Evolutionary conservation across 2,888 invertebrate genomes (phyloP).

Genomic region (Scaptomyza reducta): DNA sequence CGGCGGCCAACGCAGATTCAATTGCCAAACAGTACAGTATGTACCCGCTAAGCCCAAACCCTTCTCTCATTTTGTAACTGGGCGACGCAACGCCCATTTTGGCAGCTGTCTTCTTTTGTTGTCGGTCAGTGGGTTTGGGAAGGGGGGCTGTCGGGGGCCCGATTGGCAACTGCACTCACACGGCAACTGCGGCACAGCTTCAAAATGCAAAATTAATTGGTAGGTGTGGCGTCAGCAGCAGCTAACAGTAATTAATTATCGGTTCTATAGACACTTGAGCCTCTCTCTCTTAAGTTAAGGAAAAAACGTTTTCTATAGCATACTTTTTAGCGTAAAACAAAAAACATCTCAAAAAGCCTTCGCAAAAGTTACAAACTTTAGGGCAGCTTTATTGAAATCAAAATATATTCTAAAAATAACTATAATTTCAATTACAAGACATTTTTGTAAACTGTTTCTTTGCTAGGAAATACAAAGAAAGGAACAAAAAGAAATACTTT

Average conservation of each 20-base stretch:
- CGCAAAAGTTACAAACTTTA: background rate
- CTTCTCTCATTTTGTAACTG: slow-evolving; percentile 45
- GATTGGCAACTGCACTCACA: slow-evolving; percentile 50
- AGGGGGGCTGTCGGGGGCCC: background rate
- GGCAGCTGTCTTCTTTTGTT: slow-evolving; percentile 66
- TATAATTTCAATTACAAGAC: too few relatives aligned
- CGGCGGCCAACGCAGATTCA: slow-evolving; percentile 56
- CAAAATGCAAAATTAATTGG: slow-evolving; percentile 71
- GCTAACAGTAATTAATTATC: slow-evolving; percentile 78
- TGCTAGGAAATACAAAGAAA: too few relatives aligned
- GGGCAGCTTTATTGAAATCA: too few relatives aligned
- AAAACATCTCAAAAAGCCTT: background rate
- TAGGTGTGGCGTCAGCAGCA: slow-evolving; percentile 73
- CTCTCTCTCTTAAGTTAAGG: slow-evolving; percentile 7
- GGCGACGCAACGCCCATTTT: slow-evolving; percentile 76
- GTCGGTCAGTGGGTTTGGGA: background rate
- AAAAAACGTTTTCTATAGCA: background rate
- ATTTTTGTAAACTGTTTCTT: too few relatives aligned
- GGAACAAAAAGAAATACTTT: too few relatives aligned
- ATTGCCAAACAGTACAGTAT: slow-evolving; percentile 47
- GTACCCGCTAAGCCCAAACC: background rate
- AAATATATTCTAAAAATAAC: too few relatives aligned
- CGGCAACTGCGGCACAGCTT: slow-evolving; percentile 40
- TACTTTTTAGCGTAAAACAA: background rate
- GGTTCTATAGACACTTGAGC: slow-evolving; percentile 38